Conservation (phyloP, 2,113 vertebrate genomes). For the Labeo catla region DNA sequence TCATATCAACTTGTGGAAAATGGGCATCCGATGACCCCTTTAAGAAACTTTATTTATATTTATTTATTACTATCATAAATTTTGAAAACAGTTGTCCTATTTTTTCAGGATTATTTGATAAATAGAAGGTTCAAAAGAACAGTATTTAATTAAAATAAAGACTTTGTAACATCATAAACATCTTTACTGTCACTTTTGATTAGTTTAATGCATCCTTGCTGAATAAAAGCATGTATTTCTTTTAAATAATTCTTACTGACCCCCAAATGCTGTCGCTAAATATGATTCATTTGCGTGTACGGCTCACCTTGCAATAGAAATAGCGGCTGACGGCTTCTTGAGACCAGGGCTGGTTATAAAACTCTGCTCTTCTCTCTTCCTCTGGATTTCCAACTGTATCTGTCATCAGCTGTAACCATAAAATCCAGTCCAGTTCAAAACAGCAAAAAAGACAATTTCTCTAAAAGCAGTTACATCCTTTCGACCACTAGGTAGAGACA, state of each 20-base stretch:
- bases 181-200: background rate
- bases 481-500: slow-evolving; percentile 22
- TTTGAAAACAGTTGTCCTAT: too few species aligned
- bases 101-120: background rate
- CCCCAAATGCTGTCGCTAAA: background rate
- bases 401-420: slow-evolving; percentile 87
- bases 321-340: slow-evolving; percentile 98
- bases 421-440: slow-evolving; percentile 3
- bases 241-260: background rate
- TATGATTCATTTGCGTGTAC: background rate
- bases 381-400: slow-evolving; percentile 96
- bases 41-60: background rate
- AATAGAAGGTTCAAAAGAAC: background rate
- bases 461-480: background rate
- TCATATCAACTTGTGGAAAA: too few species aligned
- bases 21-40: background rate
- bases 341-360: slow-evolving; percentile 97
- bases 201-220: background rate
- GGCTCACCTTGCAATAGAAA: slow-evolving; percentile 95
- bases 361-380: slow-evolving; percentile 91
- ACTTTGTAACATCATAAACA: too few species aligned
- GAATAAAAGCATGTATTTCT: background rate
- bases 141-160: background rate
- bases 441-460: background rate
- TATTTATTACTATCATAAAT: too few species aligned